phyloP scores from a whole-genome alignment of 2,113 vertebrate genomes.

The Pseudorectes ferrugineus region DNA sequence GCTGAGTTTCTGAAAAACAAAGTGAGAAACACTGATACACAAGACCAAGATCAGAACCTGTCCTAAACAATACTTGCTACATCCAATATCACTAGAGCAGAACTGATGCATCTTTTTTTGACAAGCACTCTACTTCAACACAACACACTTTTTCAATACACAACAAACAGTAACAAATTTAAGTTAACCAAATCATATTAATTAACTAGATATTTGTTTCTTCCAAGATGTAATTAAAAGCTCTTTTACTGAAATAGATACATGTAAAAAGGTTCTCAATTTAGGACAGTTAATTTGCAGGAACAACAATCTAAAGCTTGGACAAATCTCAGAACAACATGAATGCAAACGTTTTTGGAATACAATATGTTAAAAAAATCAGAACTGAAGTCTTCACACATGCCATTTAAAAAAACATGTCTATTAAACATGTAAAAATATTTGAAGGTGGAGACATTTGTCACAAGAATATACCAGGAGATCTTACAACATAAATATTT shows the following conservation, averaged over 20 bases:
- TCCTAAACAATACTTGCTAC: not conserved
- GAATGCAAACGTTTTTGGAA: not conserved
- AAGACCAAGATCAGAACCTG: not conserved
- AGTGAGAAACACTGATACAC: not conserved
- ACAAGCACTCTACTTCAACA: not conserved
- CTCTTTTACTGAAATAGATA: not conserved
- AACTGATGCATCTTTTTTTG: not conserved
- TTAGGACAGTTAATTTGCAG: not conserved
- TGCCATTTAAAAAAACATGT: not conserved
- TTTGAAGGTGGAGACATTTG: conserved; percentile 14
- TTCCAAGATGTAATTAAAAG: not conserved
- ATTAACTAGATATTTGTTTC: not conserved
- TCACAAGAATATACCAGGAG: not conserved
- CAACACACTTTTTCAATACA: not conserved
- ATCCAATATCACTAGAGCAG: not conserved
- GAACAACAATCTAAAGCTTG: not conserved
- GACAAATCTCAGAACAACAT: not conserved
- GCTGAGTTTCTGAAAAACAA: not conserved
- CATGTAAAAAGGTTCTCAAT: not conserved
- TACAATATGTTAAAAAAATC: not conserved
- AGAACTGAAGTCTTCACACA: not conserved
- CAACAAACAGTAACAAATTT: not conserved
- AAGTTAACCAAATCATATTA: not conserved
- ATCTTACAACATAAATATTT: conserved; percentile 72
- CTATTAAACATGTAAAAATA: not conserved